Evolutionary conservation across 1,140 invertebrate species (phyloP).

Genomic region (Notospermus geniculatus): DNA sequence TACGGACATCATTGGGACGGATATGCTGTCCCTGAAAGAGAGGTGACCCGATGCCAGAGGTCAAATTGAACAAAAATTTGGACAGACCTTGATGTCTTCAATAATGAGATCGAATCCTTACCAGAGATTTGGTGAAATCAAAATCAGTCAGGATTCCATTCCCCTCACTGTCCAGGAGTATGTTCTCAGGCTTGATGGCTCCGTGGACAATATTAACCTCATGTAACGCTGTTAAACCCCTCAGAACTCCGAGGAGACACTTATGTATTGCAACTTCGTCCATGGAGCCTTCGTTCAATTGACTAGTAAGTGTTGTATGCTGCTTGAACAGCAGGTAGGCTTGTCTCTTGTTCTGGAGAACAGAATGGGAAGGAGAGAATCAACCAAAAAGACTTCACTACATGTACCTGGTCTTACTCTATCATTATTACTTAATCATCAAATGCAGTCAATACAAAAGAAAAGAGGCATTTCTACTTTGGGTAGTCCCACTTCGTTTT

Average conservation of each 20-base stretch:
- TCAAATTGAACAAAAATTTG: no score
- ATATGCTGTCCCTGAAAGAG: no score
- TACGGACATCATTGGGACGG: no score
- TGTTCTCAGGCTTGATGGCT: conserved; percentile 1
- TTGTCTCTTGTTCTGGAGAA: conserved; percentile 4
- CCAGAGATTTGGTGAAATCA: conserved; percentile 4
- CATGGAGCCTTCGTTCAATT: not conserved
- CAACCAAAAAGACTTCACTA: not conserved
- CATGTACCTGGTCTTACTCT: no score
- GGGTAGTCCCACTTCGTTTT: no score
- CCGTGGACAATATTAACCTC: not conserved
- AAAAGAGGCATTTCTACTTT: no score
- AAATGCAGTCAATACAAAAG: no score
- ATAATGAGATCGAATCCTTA: no score
- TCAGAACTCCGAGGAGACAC: not conserved
- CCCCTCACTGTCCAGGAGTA: not conserved
- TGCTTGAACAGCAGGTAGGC: not conserved
- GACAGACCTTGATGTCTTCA: no score
- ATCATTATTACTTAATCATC: no score
- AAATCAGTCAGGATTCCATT: not conserved
- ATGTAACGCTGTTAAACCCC: not conserved
- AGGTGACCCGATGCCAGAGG: no score
- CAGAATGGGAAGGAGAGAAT: not conserved
- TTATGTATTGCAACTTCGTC: not conserved
- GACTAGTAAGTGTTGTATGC: not conserved